A percentile compares a stretch with the other conserved stretches of the same genome.
phyloP scores from a whole-genome alignment of 2,797 vertebrate species.

The Iguana delicatissima region DNA sequence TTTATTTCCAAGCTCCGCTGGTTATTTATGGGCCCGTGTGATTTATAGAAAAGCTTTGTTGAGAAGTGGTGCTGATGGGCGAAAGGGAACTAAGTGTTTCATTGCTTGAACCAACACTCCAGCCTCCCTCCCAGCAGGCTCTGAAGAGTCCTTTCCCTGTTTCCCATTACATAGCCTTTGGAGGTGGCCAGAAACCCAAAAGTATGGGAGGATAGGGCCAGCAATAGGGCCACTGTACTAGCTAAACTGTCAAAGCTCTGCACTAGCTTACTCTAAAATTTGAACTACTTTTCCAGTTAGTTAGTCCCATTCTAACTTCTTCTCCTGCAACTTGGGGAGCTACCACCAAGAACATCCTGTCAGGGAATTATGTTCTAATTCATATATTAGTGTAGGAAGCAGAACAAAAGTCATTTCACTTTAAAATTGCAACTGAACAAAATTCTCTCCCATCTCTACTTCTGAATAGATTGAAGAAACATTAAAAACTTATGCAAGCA shows the following conservation, averaged over 20 bases:
- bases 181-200: neutral
- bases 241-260: too few species aligned
- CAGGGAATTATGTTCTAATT: neutral
- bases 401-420: too few species aligned
- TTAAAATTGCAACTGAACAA: neutral
- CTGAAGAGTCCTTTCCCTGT: constrained; percentile 31
- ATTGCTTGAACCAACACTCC: constrained; percentile 57
- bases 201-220: neutral
- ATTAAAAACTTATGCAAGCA: neutral
- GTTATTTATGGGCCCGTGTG: constrained; percentile 79
- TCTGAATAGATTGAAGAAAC: neutral
- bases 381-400: too few species aligned
- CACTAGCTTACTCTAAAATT: too few species aligned
- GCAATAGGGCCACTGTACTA: too few species aligned
- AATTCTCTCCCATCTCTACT: too few species aligned
- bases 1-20: constrained; percentile 79
- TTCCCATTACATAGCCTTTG: neutral
- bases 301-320: too few species aligned
- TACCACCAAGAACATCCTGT: neutral
- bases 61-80: constrained; percentile 55
- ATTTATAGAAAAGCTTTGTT: constrained; percentile 77
- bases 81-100: constrained; percentile 60
- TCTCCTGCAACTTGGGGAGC: too few species aligned
- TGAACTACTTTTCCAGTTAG: too few species aligned
- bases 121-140: constrained; percentile 36